Percentiles rank a stretch among this genome's conserved stretches.
Conservation (phyloP, 37 sponge, comb jelly and placozoan genomes). For the Aplysina aerophoba region DNA sequence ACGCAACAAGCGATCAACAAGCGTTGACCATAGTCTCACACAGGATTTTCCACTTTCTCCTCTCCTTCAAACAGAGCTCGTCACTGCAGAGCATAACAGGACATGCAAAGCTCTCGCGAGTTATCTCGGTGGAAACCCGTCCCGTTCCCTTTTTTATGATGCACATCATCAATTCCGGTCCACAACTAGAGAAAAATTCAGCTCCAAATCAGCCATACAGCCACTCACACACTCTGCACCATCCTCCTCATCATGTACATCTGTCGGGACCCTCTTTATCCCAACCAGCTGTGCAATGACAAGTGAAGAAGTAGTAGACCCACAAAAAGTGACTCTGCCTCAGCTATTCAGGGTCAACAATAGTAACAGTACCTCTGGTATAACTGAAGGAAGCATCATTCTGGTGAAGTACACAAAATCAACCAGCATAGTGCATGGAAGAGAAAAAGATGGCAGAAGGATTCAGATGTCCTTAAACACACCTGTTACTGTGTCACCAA, state of each 20-base stretch:
- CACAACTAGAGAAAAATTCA: too few relatives aligned
- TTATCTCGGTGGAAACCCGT: too few relatives aligned
- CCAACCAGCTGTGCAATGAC: constrained; percentile 22
- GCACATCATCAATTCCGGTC: too few relatives aligned
- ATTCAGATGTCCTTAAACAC: constrained; percentile 6
- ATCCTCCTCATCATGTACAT: background rate
- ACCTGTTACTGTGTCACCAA: background rate
- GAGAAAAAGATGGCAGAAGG: background rate
- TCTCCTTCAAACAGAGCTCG: too few relatives aligned
- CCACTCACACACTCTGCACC: too few relatives aligned
- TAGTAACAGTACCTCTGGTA: background rate
- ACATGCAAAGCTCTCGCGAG: too few relatives aligned
- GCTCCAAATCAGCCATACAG: too few relatives aligned
- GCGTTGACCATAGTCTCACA: too few relatives aligned
- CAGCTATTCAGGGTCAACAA: background rate
- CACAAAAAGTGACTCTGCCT: background rate
- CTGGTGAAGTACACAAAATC: constrained; percentile 10
- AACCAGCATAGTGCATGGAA: background rate
- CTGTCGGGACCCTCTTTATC: background rate
- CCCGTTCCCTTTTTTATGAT: too few relatives aligned
- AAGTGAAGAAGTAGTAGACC: background rate
- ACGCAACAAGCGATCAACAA: too few relatives aligned
- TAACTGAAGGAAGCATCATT: background rate
- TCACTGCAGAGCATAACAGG: too few relatives aligned
- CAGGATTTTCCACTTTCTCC: too few relatives aligned